Conservation (phyloP, 2,888 invertebrate genomes). For the Pseudanteris insignis region DNA sequence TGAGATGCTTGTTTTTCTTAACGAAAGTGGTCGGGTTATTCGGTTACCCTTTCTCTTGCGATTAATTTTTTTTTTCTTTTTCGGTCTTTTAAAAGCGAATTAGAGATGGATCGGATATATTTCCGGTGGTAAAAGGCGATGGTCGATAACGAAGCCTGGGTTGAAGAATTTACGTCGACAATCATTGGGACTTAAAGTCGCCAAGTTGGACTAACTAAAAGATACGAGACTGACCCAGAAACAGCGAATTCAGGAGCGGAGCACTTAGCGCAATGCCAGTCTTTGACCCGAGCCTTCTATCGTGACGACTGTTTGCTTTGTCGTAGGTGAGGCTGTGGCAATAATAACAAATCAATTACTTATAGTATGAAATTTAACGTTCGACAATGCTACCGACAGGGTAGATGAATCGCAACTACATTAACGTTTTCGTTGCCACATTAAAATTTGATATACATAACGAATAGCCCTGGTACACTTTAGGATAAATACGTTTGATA, state of each 20-base stretch:
- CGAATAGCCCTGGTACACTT: too few relatives aligned
- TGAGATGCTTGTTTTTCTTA: constrained; percentile 8
- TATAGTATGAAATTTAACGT: too few relatives aligned
- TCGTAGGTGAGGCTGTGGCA: constrained; percentile 18
- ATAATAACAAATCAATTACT: constrained; percentile 20
- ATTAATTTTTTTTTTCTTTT: too few relatives aligned
- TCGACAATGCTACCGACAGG: too few relatives aligned
- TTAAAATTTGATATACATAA: too few relatives aligned
- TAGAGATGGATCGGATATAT: constrained; percentile 22
- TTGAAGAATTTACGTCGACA: constrained; percentile 29
- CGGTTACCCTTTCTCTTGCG: too few relatives aligned
- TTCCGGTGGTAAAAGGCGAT: constrained; percentile 18
- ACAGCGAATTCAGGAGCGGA: constrained; percentile 22
- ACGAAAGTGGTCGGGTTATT: not conserved
- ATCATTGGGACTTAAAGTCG: constrained; percentile 38
- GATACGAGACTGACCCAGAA: constrained; percentile 43
- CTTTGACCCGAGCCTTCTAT: constrained; percentile 21
- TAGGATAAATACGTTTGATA: too few relatives aligned
- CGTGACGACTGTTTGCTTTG: constrained; percentile 12
- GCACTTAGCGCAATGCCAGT: constrained; percentile 28
- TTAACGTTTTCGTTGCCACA: too few relatives aligned
- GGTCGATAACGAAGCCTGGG: constrained; percentile 28
- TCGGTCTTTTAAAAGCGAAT: constrained; percentile 11
- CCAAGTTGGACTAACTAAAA: constrained; percentile 26
- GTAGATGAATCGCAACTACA: too few relatives aligned